phyloP scores from a whole-genome alignment of 2,888 invertebrate species.

The Alloplasta piceator region DNA sequence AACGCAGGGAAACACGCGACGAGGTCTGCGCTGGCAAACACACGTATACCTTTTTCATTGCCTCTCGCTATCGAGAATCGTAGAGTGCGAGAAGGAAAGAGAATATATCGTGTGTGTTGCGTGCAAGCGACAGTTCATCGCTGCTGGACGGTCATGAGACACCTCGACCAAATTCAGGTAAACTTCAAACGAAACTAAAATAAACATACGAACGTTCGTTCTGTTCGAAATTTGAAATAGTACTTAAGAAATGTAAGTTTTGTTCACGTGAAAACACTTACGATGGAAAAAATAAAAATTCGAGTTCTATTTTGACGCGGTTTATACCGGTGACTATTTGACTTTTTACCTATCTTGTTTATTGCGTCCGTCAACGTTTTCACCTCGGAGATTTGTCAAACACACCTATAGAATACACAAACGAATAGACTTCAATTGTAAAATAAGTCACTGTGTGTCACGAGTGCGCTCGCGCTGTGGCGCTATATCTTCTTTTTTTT shows the following conservation, averaged over 20 bases:
- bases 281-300: too few relatives aligned
- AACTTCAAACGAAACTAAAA: conserved; percentile 13
- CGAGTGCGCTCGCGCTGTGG: conserved; percentile 29
- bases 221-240: too few relatives aligned
- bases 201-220: conserved; percentile 2
- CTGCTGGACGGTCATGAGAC: conserved; percentile 73
- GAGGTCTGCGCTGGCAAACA: conserved; percentile 13
- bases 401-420: neutral
- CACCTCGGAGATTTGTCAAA: too few relatives aligned
- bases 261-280: too few relatives aligned
- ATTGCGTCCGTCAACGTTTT: too few relatives aligned
- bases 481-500: conserved; percentile 14
- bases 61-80: neutral
- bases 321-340: neutral
- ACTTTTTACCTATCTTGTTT: neutral
- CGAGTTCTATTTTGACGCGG: too few relatives aligned
- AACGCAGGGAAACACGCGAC: conserved; percentile 42
- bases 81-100: neutral
- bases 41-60: conserved; percentile 29
- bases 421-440: neutral
- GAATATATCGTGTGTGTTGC: conserved; percentile 56
- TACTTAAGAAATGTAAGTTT: too few relatives aligned
- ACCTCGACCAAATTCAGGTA: conserved; percentile 73
- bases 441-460: neutral
- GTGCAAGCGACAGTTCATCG: conserved; percentile 69